Evolutionary conservation across 2,113 vertebrate species (phyloP), one percentile per base, ranked within the genome.

Genomic region (human): DNA sequence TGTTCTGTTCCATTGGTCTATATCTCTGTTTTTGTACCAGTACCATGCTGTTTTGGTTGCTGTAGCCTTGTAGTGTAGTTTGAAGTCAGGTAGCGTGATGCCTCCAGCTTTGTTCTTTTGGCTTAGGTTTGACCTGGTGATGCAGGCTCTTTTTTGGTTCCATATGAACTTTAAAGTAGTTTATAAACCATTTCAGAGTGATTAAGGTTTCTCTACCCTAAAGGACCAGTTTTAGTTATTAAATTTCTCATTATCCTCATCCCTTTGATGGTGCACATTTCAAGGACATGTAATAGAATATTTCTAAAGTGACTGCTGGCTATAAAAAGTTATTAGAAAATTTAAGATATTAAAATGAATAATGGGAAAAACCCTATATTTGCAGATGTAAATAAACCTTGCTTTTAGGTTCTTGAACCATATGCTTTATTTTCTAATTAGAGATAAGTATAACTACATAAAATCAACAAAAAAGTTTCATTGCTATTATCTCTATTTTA

Each of bases 371-470:
- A 52, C 14, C 22, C 40, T 79, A 35, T 84, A 22, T 66, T 93
- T 96, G 17, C n/a, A 95, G 23, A 94, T 86, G 4, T 84, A 64
- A 94, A 82, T 73, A 84, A 79, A 64, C 7, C 1, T 94, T 85
- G 40, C 11, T 92, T 94, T 91, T 89, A 73, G 61, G 55, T 95
- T 89, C 52, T 94, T 95, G 48, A 66, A 78, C 27, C 87, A 66
- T 75, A 66, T 72, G 14, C 12, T 96, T 91, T 90, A 82, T 96
- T 72, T 91, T 97, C 78, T 81, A 70, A 75, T 68, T 83, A 95
- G 13, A 95, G n/a, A 55, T 83, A 82, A 92, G 25, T 78, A 32
- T 89, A 94, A 73, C 32, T 72, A 50, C 6, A 66, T 84, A 25
- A 78, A 96, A 93, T 23, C 18, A 86, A 87, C 72, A 78, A 86